Conservation (phyloP, 2,888 invertebrate species). For the Patella depressa region DNA sequence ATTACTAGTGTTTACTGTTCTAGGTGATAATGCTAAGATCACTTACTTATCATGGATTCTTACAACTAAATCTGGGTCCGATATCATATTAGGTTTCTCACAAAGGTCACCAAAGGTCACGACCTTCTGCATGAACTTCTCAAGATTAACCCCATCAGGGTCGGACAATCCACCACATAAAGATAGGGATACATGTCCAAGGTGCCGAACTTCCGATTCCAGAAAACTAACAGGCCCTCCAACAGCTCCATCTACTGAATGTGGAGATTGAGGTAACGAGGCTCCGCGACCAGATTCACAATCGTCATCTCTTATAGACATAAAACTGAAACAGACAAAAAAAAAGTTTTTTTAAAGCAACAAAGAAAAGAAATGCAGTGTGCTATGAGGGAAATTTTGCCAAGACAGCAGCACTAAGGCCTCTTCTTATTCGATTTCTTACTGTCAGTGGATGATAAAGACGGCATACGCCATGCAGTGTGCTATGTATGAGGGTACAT, state of each 20-base stretch:
- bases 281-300: slow-evolving; percentile 97
- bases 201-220: slow-evolving; percentile 52
- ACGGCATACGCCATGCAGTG: too few relatives aligned
- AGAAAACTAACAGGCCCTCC: slow-evolving; percentile 56
- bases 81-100: slow-evolving; percentile 81
- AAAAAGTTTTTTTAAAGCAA: too few relatives aligned
- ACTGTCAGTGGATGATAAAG: too few relatives aligned
- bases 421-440: too few relatives aligned
- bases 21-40: not conserved
- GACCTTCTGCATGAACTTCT: slow-evolving; percentile 77
- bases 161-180: slow-evolving; percentile 80
- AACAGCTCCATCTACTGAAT: slow-evolving; percentile 85
- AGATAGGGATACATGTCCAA: slow-evolving; percentile 80
- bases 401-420: too few relatives aligned
- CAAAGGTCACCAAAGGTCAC: slow-evolving; percentile 77
- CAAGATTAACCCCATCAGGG: slow-evolving; percentile 74
- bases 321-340: slow-evolving; percentile 15
- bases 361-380: not conserved
- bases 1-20: too few relatives aligned
- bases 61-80: slow-evolving; percentile 85
- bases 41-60: slow-evolving; percentile 83
- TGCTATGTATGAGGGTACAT: too few relatives aligned
- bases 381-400: too few relatives aligned
- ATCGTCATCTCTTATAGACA: slow-evolving; percentile 77
- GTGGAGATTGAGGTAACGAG: slow-evolving; percentile 89